phyloP scores from a whole-genome alignment of 2,888 invertebrate genomes.

The Cataglyphis livida region DNA sequence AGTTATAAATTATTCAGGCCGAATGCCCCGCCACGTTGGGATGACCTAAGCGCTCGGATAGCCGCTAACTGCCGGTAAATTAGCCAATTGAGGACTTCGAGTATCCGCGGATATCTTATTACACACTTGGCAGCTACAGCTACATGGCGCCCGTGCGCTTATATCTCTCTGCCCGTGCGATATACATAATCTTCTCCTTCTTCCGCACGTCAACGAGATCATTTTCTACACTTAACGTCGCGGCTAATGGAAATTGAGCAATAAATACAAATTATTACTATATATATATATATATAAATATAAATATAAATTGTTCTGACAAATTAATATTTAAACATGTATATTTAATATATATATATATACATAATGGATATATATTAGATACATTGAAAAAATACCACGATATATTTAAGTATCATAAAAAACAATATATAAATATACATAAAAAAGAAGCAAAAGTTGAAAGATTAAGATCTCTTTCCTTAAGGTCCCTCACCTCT shows the following conservation, averaged over 20 bases:
- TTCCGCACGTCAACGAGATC: constrained; percentile 63
- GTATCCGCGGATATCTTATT: constrained; percentile 86
- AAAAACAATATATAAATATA: not conserved
- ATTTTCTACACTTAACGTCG: constrained; percentile 27
- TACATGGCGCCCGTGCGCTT: constrained; percentile 79
- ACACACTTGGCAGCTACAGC: constrained; percentile 82
- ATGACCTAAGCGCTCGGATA: constrained; percentile 85
- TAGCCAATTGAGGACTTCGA: constrained; percentile 86
- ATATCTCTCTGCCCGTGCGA: constrained; percentile 68
- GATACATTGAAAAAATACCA: not conserved
- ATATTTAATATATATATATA: not conserved
- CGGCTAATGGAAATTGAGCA: not conserved
- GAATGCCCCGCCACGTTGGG: constrained; percentile 83
- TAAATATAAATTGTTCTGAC: not conserved
- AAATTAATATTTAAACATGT: too few relatives aligned
- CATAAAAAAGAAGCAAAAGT: not conserved
- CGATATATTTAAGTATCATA: not conserved
- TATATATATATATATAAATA: not conserved
- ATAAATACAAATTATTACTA: not conserved
- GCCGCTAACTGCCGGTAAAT: constrained; percentile 85
- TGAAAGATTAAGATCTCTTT: not conserved
- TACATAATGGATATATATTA: not conserved
- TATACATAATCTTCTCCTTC: constrained; percentile 78
- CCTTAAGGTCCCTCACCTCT: not conserved
- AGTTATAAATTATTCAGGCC: constrained; percentile 86